Percentiles rank a stretch among this genome's conserved stretches.
These are phyloP conservation scores for Sturnus vulgaris DNA, from an alignment of 2,113 vertebrate species.

Conservation along the genomic window DNA sequence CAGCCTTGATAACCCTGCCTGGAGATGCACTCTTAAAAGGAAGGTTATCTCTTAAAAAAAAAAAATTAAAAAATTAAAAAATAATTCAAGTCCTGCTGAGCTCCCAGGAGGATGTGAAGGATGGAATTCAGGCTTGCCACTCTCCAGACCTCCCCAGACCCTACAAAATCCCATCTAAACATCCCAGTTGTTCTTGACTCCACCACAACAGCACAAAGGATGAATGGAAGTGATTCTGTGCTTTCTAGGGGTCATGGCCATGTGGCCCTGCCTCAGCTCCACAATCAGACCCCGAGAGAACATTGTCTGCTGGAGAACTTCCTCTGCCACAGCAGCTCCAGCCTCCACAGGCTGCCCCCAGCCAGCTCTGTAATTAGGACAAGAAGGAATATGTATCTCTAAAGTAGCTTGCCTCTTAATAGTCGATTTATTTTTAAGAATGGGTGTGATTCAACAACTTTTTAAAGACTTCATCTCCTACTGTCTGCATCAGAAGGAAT, in stretches of 20 bases:
- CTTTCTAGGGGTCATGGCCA: slow-evolving; percentile 30
- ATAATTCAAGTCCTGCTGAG: not conserved
- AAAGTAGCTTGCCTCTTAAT: not conserved
- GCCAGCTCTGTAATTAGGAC: slow-evolving; percentile 30
- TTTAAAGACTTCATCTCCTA: slow-evolving; percentile 5
- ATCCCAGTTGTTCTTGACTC: not conserved
- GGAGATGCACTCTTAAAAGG: not conserved
- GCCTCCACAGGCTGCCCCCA: not conserved
- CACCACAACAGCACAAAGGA: slow-evolving; percentile 21
- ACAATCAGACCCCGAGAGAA: slow-evolving; percentile 25
- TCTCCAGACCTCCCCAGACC: not conserved
- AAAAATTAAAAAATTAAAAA: not conserved
- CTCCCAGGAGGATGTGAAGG: not conserved
- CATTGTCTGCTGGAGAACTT: slow-evolving; percentile 47
- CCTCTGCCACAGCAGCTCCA: slow-evolving; percentile 25
- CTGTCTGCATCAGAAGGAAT: not conserved
- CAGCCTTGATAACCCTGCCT: not conserved
- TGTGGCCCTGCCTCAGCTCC: slow-evolving; percentile 41
- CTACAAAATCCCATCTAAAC: not conserved
- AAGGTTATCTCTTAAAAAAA: not conserved
- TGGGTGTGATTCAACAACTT: slow-evolving; percentile 7
- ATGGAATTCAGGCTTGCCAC: not conserved
- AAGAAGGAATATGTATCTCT: not conserved
- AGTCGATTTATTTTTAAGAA: slow-evolving; percentile 47
- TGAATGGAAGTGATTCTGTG: slow-evolving; percentile 3